Conservation (phyloP, 2,797 vertebrate genomes). For the Echiichthys vipera region DNA sequence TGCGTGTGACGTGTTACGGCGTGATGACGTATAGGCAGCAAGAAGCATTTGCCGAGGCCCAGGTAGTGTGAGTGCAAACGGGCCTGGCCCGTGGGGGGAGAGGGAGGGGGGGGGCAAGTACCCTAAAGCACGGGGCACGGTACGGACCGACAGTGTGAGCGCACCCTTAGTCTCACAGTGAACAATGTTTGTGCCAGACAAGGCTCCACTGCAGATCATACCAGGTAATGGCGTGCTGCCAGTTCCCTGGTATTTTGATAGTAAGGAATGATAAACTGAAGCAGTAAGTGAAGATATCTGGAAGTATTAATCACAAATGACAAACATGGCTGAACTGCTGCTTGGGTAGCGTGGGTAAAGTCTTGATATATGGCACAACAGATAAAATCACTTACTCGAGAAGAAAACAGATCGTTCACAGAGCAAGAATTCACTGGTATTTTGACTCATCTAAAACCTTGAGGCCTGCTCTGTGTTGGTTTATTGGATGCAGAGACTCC, state of each 20-base stretch:
- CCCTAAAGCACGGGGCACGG: no score
- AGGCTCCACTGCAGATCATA: slow-evolving; percentile 9
- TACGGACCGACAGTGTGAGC: no score
- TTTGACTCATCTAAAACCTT: slow-evolving; percentile 5
- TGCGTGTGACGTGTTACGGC: no score
- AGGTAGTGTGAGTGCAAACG: no score
- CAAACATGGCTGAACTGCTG: slow-evolving; percentile 2
- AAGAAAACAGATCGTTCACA: slow-evolving; percentile 25
- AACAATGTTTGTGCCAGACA: neutral
- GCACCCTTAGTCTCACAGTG: no score
- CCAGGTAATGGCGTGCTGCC: slow-evolving; percentile 33
- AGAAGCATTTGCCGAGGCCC: no score
- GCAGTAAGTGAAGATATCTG: slow-evolving; percentile 14
- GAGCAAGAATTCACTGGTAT: slow-evolving; percentile 5
- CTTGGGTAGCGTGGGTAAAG: neutral
- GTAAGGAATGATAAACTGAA: slow-evolving; percentile 27
- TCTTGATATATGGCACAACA: slow-evolving; percentile 6
- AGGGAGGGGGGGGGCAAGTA: no score
- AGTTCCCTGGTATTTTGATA: slow-evolving; percentile 44
- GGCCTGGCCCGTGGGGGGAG: no score
- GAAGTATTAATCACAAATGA: slow-evolving; percentile 31
- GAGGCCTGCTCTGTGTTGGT: slow-evolving; percentile 18
- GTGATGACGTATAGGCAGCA: no score
- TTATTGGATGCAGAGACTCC: slow-evolving; percentile 41
- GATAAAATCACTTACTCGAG: slow-evolving; percentile 4